phyloP scores from a whole-genome alignment of 2,797 vertebrate species.

The Schizothorax lantsangensis region DNA sequence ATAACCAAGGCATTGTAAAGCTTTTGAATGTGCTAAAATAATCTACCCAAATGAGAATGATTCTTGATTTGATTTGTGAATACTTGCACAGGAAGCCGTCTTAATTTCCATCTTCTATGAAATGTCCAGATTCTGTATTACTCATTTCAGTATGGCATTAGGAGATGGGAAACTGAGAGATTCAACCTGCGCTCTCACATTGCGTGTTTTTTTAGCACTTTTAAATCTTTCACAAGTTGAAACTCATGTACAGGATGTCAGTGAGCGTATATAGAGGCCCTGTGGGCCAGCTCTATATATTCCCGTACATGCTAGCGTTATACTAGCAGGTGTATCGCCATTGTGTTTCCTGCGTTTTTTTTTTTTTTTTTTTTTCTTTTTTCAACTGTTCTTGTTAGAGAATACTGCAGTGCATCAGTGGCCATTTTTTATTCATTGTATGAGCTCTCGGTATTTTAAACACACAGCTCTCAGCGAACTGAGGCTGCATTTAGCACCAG shows the following conservation, averaged over 20 bases:
- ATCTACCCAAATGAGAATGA: not conserved
- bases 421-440: conserved; percentile 55
- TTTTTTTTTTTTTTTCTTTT: not conserved
- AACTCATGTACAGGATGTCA: not conserved
- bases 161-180: conserved; percentile 8
- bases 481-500: conserved; percentile 51
- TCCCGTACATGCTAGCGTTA: not conserved
- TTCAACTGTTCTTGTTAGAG: conserved; percentile 13
- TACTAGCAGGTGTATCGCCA: not conserved
- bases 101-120: conserved; percentile 27
- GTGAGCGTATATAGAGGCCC: not conserved
- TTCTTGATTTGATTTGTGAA: not conserved
- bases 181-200: conserved; percentile 9
- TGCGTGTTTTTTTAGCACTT: not conserved
- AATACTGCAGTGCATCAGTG: conserved; percentile 58
- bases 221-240: conserved; percentile 15
- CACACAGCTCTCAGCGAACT: conserved; percentile 39
- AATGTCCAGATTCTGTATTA: conserved; percentile 16
- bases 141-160: conserved; percentile 3
- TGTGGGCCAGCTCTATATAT: conserved; percentile 26
- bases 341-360: conserved; percentile 32
- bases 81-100: conserved; percentile 22
- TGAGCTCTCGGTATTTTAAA: conserved; percentile 53
- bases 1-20: not conserved
- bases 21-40: conserved; percentile 11